These are phyloP conservation scores for Hippocampus mohnikei DNA, from an alignment of 2,113 vertebrate species.

Conservation along the genomic window DNA sequence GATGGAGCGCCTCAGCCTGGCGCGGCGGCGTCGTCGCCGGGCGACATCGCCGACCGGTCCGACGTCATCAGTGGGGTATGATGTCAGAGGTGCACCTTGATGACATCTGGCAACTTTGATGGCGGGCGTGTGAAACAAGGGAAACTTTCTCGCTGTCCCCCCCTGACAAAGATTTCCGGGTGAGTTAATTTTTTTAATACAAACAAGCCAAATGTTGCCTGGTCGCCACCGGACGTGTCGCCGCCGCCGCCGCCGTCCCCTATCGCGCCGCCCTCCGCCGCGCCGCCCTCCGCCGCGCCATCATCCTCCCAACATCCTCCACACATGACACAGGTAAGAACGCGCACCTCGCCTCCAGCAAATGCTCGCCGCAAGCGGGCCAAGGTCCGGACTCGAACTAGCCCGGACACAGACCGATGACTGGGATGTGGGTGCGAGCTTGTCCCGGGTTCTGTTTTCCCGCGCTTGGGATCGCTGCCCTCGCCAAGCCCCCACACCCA, in stretches of 20 bases:
- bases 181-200: background rate
- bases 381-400: too few species aligned
- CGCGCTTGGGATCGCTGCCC: too few species aligned
- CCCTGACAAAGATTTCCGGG: background rate
- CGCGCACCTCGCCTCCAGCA: background rate
- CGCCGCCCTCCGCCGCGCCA: too few species aligned
- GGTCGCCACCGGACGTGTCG: background rate
- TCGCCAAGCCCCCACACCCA: too few species aligned
- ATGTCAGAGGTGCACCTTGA: conserved; percentile 1
- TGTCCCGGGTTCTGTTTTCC: too few species aligned
- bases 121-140: conserved; percentile 3
- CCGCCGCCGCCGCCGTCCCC: background rate
- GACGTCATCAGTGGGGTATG: conserved; percentile 4
- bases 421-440: too few species aligned
- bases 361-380: too few species aligned
- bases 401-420: too few species aligned
- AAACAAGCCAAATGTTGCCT: background rate
- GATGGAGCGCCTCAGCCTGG: background rate
- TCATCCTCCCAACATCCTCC: background rate
- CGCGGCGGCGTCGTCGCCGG: background rate
- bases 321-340: conserved; percentile 8
- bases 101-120: conserved; percentile 8
- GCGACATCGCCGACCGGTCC: background rate
- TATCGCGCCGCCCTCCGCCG: background rate
- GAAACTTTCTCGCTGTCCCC: background rate